These are phyloP conservation scores for Morone chrysops DNA, from an alignment of 2,113 vertebrate genomes.

Conservation along the genomic window DNA sequence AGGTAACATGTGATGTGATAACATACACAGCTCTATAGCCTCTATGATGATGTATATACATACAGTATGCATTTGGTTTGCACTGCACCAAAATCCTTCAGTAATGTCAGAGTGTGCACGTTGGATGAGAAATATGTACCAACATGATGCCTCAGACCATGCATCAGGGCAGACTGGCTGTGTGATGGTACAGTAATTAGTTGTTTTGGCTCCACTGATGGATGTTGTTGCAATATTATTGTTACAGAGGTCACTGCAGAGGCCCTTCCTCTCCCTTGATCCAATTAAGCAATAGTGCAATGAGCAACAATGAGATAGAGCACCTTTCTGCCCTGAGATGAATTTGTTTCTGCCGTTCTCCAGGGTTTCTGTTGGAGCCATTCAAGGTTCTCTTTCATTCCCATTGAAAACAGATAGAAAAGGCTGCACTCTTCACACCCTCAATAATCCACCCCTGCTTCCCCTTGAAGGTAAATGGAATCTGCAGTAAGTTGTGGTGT, in stretches of 20 bases:
- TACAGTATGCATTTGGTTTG: not conserved
- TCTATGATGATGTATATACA: not conserved
- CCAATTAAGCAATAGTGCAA: conserved; percentile 41
- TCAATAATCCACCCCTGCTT: conserved; percentile 20
- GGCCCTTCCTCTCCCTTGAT: conserved; percentile 37
- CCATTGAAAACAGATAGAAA: conserved; percentile 17
- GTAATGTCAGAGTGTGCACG: not conserved
- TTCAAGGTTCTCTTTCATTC: conserved; percentile 32
- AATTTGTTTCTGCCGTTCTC: conserved; percentile 13
- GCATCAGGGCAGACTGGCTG: not conserved
- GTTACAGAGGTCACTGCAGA: conserved; percentile 35
- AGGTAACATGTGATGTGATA: not conserved
- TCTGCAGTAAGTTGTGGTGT: not conserved
- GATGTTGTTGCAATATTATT: conserved; percentile 37
- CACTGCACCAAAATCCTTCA: not conserved
- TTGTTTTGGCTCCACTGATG: conserved; percentile 36
- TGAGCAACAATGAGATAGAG: conserved; percentile 11
- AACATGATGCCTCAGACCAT: not conserved
- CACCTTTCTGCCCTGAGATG: conserved; percentile 10
- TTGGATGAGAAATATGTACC: not conserved
- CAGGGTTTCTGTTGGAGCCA: conserved; percentile 6
- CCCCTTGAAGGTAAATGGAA: conserved; percentile 25
- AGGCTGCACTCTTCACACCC: conserved; percentile 21
- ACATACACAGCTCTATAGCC: not conserved
- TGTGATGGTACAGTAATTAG: not conserved